phyloP scores from a whole-genome alignment of 2,113 vertebrate species.

The Pagrus major region DNA sequence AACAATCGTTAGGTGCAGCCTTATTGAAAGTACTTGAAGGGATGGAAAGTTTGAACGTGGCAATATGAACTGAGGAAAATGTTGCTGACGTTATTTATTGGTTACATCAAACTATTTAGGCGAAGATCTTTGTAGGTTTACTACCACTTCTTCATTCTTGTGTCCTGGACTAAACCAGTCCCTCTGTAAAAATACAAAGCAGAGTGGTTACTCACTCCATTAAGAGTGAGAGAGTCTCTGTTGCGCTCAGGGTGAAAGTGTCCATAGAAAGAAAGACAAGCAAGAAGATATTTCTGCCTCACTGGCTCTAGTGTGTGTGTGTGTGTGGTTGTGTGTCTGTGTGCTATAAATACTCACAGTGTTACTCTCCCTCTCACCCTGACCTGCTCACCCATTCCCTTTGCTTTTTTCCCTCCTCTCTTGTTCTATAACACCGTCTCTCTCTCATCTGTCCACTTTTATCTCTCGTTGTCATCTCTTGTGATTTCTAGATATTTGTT shows the following conservation, averaged over 20 bases:
- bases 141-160: neutral
- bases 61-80: neutral
- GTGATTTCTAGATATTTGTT: constrained; percentile 5
- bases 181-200: constrained; percentile 30
- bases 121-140: neutral
- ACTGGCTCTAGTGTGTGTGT: constrained; percentile 50
- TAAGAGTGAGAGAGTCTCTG: constrained; percentile 51
- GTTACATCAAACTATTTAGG: neutral
- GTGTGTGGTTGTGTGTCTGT: constrained; percentile 37
- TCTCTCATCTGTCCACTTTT: constrained; percentile 9
- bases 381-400: constrained; percentile 40
- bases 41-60: neutral
- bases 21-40: no score
- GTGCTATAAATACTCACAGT: constrained; percentile 75
- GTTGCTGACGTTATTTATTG: neutral
- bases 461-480: constrained; percentile 14
- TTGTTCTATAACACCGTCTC: constrained; percentile 6
- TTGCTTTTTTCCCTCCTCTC: constrained; percentile 19
- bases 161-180: constrained; percentile 40
- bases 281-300: constrained; percentile 71
- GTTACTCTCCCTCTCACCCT: constrained; percentile 62
- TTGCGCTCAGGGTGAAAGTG: constrained; percentile 57
- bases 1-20: no score
- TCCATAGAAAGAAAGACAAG: constrained; percentile 66
- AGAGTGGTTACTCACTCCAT: constrained; percentile 48